Evolutionary conservation across 53 echinoderm and acorn worm genomes (phyloP), one percentile per base, ranked within the genome.

Genomic region (Hippasteria phrygiana): DNA sequence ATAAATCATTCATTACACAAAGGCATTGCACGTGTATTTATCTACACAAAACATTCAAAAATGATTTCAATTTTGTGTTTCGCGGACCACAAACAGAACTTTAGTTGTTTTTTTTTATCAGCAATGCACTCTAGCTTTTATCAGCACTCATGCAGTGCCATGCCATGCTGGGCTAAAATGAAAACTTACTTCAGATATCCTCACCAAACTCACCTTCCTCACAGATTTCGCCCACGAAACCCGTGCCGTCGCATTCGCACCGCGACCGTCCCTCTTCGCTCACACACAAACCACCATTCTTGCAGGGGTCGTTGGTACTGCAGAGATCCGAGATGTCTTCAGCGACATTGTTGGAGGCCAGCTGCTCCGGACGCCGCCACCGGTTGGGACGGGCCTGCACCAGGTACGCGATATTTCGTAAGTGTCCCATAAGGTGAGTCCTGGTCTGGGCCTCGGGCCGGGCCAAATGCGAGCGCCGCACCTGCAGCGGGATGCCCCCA

Each of bases 251-350:
- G 70, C 96, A 96, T 33, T 91, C 75, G 11, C 82, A 87, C 26
- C 74, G 63, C 36, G 90, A 62, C 5, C 55, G 66, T 1, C 32
- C 13, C 42, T 94, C 94, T 9, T 74, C 89, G 86, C 96, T 96
- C 24, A 94, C 87, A 62, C 96, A 96, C 55, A 96, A 43, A 3
- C 96, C 96, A 22, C 87, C 71, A 71, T 94, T 94, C 37, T 55
- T 33, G 71, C 96, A 96, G 5, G 88, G 92, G 55, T 96, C 93
- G 75, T 87, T 91, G 82, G 89, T 93, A 33, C 91, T 87, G 90
- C 96, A 96, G 24, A 94, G 77, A 88, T 96, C 96, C 4, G 89
- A 75, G 12, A 93, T 53, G 37, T 91, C 91, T 55, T 96, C 91
- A 1, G 18, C 10, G 7, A 93, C 81, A 2, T 85, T 69, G 20